These are phyloP conservation scores for Columba livia DNA, from an alignment of 2,113 vertebrate genomes.

Conservation along the genomic window DNA sequence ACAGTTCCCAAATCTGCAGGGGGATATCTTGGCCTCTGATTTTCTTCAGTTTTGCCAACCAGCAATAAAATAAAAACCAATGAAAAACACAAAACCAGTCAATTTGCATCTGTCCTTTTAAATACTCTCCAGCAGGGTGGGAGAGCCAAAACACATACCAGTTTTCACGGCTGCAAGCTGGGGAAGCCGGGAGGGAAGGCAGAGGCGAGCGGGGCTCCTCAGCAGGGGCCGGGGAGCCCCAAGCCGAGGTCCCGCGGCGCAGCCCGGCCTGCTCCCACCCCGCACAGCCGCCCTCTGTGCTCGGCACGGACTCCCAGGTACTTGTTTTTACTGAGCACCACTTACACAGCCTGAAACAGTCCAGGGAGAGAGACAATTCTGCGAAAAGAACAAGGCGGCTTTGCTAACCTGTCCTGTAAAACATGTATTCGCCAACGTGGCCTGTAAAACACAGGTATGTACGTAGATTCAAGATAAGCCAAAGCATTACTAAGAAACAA, in stretches of 20 bases:
- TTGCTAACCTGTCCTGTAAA: not conserved
- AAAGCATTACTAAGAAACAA: not conserved
- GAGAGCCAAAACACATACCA: not conserved
- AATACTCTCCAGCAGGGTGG: not conserved
- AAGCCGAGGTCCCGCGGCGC: not conserved
- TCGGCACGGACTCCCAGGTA: not conserved
- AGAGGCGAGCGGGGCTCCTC: not conserved
- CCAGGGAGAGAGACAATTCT: not conserved
- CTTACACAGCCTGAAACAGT: not conserved
- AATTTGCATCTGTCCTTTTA: not conserved
- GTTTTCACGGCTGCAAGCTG: not conserved
- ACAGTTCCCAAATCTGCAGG: not conserved
- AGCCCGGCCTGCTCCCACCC: not conserved
- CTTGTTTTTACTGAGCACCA: not conserved
- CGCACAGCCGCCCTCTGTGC: not conserved
- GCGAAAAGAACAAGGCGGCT: not conserved
- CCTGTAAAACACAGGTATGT: not conserved
- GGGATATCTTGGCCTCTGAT: not conserved
- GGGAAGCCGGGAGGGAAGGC: not conserved
- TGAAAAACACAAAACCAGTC: not conserved
- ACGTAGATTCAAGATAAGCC: not conserved
- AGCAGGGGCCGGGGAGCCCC: not conserved
- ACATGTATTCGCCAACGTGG: not conserved
- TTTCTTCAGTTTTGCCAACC: conserved; percentile 13
- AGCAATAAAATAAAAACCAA: conserved; percentile 17